Evolutionary conservation across 2,888 invertebrate genomes (phyloP), one percentile per base, ranked within the genome.

Genomic region (Erebia aethiops): DNA sequence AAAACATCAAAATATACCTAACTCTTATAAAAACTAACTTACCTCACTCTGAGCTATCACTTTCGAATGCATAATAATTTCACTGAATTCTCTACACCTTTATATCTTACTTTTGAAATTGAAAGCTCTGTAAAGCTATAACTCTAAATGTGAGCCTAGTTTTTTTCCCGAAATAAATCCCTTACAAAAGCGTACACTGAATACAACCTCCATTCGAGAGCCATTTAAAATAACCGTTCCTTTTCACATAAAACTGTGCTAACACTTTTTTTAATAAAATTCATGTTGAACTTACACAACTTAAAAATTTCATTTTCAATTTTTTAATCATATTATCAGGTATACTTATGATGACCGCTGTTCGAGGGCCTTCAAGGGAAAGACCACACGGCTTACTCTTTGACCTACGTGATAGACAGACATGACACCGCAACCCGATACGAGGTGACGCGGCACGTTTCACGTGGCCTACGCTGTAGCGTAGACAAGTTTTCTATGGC

Each of bases 171-270:
- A 49, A 49, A 62, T 62, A 62, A 62, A 49, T 62, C 46, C 49
- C 14, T 46, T 21, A 62, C 61, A 61, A 68, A 68, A 61, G 43
- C 46, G 54, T 56, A 46, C 56, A 46, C 69, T 54, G 68, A 61
- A 69, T 69, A 62, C 61, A 69, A 46, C 46, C 21, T 56, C 16
- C 41, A 69, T 56, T 63, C 62, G 62, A 62, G 52, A 62, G 62
- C 62, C 16, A 62, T 63, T 63, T 16, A 46, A 46, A 62, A 69
- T 69, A 69, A 69, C 56, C 62, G 26, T 69, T 63, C 14, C 62
- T 56, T 56, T 62, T 63, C 43, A 62, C 62, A 26, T 18, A 69
- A 62, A 69, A 69, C 52, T 69, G 56, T 56, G 18, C 62, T 46
- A 49, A 56, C 62, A 62, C 62, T 54, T 69, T 69, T n/a, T 68